Percentiles rank a stretch among this genome's conserved stretches.
Conservation (phyloP, 1,140 invertebrate genomes). For the Drosophila ananassae region DNA sequence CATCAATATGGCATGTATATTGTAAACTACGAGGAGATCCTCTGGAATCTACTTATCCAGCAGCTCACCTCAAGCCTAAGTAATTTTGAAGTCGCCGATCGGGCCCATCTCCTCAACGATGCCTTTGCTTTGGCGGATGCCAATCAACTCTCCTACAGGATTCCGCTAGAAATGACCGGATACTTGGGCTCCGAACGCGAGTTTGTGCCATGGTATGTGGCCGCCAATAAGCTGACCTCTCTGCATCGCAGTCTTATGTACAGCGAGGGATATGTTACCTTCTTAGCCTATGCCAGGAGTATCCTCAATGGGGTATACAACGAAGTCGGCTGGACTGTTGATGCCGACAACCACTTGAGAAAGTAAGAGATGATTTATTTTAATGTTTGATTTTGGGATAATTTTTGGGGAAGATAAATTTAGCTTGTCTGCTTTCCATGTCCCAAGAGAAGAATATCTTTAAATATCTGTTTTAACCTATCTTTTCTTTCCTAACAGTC, state of each 20-base stretch:
- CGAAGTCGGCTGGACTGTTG: slow-evolving; percentile 87
- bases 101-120: slow-evolving; percentile 94
- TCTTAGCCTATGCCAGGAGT: slow-evolving; percentile 86
- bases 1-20: slow-evolving; percentile 94
- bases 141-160: slow-evolving; percentile 86
- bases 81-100: slow-evolving; percentile 88
- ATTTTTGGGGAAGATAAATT: no score
- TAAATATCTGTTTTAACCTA: not conserved
- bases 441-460: not conserved
- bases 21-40: slow-evolving; percentile 90
- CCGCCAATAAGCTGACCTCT: slow-evolving; percentile 85
- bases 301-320: slow-evolving; percentile 85
- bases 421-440: not conserved
- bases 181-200: slow-evolving; percentile 89
- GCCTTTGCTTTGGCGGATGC: slow-evolving; percentile 92
- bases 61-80: slow-evolving; percentile 82
- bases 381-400: not conserved
- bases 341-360: slow-evolving; percentile 84
- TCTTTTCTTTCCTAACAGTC: slow-evolving; percentile 76
- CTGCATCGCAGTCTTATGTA: slow-evolving; percentile 86
- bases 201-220: slow-evolving; percentile 90
- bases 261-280: slow-evolving; percentile 86
- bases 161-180: slow-evolving; percentile 88
- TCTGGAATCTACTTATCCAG: slow-evolving; percentile 88
- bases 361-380: slow-evolving; percentile 84